Conservation (phyloP, 2,797 vertebrate genomes). For the Melopsittacus undulatus region DNA sequence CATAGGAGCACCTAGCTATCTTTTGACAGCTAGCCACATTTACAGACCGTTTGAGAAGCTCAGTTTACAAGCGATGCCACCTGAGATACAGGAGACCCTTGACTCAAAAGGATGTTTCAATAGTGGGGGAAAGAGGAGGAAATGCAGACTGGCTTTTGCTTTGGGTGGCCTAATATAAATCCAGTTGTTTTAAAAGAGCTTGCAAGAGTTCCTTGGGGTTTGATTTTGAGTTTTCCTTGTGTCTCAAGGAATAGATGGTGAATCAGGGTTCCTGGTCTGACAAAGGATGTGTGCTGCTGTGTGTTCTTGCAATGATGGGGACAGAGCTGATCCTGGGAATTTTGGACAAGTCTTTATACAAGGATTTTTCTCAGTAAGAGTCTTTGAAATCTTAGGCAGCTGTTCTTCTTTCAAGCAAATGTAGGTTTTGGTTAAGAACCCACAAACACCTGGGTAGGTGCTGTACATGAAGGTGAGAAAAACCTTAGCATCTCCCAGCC, state of each 20-base stretch:
- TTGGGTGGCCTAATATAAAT: not conserved
- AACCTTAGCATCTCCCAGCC: not conserved
- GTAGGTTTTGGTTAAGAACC: not conserved
- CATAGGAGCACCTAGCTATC: not conserved
- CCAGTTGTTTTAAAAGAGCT: not conserved
- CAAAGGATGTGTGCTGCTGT: not conserved
- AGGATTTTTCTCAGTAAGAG: not conserved
- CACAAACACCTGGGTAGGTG: too few species aligned
- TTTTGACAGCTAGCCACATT: not conserved
- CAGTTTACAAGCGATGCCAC: not conserved
- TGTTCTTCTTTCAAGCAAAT: not conserved
- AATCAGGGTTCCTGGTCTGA: not conserved
- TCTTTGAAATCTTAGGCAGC: not conserved
- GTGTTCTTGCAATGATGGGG: not conserved
- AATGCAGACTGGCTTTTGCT: not conserved
- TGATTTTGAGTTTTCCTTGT: not conserved
- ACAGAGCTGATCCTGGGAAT: not conserved
- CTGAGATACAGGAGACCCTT: not conserved
- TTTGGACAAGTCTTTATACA: not conserved
- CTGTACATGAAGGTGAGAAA: not conserved
- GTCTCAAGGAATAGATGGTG: not conserved
- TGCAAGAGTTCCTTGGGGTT: not conserved
- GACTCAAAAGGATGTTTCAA: not conserved
- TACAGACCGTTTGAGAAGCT: not conserved
- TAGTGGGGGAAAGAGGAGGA: not conserved